Conservation (phyloP, 2,113 vertebrate species). For the Lepisosteus oculatus region DNA sequence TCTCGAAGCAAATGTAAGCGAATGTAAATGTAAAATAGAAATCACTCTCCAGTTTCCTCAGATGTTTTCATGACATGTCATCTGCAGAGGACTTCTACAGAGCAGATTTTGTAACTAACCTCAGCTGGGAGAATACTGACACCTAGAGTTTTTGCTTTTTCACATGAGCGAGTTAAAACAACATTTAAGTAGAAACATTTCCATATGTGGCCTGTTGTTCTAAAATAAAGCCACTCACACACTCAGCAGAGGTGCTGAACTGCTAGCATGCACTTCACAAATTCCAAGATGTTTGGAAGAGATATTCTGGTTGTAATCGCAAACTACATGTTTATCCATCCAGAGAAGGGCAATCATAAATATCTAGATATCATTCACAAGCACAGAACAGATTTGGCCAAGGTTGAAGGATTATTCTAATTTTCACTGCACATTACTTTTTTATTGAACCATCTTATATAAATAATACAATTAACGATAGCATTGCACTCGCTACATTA, state of each 20-base stretch:
- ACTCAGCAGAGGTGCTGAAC: neutral
- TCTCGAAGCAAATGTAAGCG: constrained; percentile 21
- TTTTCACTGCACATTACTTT: too few species aligned
- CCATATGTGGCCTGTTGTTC: constrained; percentile 58
- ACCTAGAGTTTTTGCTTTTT: constrained; percentile 36
- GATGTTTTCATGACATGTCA: neutral
- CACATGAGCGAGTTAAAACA: constrained; percentile 58
- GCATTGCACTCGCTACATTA: too few species aligned
- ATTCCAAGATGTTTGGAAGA: constrained; percentile 10
- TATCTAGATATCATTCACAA: neutral
- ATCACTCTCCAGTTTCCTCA: neutral
- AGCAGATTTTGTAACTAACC: constrained; percentile 32
- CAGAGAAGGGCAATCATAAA: too few species aligned
- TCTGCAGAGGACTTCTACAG: neutral
- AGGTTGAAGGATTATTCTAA: too few species aligned
- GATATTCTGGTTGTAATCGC: neutral
- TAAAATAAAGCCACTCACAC: constrained; percentile 30
- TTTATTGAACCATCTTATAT: too few species aligned
- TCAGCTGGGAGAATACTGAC: constrained; percentile 43
- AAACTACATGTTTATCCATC: too few species aligned
- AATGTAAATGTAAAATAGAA: neutral
- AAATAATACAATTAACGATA: too few species aligned
- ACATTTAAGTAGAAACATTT: constrained; percentile 59
- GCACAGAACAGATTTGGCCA: too few species aligned
- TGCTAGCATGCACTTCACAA: neutral